Evolutionary conservation across 2,113 vertebrate species (phyloP).

Genomic region (Petromus typicus): DNA sequence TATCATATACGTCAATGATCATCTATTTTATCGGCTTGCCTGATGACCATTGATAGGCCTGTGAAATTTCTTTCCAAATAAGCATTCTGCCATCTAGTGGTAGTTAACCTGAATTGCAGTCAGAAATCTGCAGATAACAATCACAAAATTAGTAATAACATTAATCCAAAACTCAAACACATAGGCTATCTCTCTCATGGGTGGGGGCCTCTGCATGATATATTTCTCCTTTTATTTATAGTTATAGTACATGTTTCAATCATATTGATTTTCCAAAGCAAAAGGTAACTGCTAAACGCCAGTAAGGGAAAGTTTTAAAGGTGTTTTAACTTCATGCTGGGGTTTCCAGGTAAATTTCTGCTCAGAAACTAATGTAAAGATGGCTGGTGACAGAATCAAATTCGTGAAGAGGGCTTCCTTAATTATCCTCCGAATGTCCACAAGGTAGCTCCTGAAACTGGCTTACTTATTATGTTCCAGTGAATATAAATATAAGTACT

Average conservation of each 20-base stretch:
- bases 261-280: background rate
- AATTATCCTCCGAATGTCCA: background rate
- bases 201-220: background rate
- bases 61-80: constrained; percentile 36
- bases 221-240: background rate
- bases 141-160: background rate
- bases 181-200: background rate
- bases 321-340: background rate
- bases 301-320: background rate
- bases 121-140: background rate
- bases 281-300: background rate
- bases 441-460: background rate
- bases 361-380: background rate
- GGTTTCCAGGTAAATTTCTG: background rate
- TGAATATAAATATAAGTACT: background rate
- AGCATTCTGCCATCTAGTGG: constrained; percentile 39
- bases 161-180: background rate
- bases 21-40: background rate
- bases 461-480: background rate
- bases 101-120: constrained; percentile 3
- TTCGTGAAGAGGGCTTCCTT: background rate
- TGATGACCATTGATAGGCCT: background rate
- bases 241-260: background rate
- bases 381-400: background rate
- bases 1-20: background rate